Evolutionary conservation across 2,888 invertebrate species (phyloP), one percentile per base, ranked within the genome.

Genomic region (Doris montereyensis): DNA sequence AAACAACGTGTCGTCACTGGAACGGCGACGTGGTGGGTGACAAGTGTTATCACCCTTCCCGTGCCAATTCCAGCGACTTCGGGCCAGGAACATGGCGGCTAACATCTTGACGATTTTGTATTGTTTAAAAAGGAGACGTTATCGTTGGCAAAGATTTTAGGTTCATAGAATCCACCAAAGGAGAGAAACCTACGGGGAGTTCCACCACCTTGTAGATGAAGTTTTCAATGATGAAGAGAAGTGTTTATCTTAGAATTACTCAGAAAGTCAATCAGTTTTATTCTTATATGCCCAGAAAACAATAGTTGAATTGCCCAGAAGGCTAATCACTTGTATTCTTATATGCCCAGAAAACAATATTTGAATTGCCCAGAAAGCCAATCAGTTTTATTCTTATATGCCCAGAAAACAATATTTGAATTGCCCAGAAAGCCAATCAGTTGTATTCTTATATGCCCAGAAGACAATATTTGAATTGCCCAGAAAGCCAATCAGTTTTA

Each of bases 21-120:
- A 68, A 4, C 30, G 68, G 68, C 68, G 68, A 68, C 68, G 68
- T 68, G n/a, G n/a, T n/a, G n/a, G n/a, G n/a, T n/a, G n/a, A n/a
- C n/a, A n/a, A n/a, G n/a, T n/a, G 8, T 8, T 21, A 8, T 68
- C 30, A n/a, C 30, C 68, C 70, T 17, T 70, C 5, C 30, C 70
- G 70, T 70, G 70, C 70, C 70, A 30, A 34, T 70, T 70, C 70
- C 70, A 70, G 70, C 34, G 32, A 30, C 1, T 30, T 2, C 30
- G 10, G 21, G 30, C 3, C 1, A 24, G 32, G 24, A 32, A 70
- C 70, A 34, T 70, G 70, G 30, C 10, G 1, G 70, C 70, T n/a
- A 34, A 70, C 32, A 32, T 70, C 30, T 70, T 70, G 34, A 70
- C 70, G 1, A 17, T 70, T 70, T 32, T 70, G 30, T 70, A 70